Conservation (phyloP, 2,113 vertebrate genomes). For the Halichoerus grypus region DNA sequence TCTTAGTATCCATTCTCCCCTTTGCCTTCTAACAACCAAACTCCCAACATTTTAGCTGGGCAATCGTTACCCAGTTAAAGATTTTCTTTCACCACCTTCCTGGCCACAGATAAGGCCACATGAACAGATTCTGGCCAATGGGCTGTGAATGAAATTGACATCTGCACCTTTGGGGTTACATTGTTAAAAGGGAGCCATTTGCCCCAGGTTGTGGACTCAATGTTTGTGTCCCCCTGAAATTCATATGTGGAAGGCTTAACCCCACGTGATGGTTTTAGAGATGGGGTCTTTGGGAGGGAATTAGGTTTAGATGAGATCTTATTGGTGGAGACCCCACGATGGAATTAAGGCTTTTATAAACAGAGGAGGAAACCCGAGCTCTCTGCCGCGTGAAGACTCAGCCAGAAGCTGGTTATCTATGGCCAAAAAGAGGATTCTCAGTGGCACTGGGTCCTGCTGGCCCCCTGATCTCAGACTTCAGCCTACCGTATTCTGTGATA, state of each 20-base stretch:
- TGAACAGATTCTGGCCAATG: neutral
- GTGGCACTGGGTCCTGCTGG: neutral
- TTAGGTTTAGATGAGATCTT: neutral
- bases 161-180: neutral
- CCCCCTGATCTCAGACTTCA: neutral
- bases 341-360: neutral
- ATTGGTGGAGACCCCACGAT: too few relatives aligned
- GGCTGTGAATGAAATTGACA: neutral
- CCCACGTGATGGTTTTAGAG: neutral
- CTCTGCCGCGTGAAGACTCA: neutral
- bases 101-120: neutral
- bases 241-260: neutral
- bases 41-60: neutral
- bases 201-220: neutral
- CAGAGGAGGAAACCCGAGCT: neutral
- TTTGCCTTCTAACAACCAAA: neutral
- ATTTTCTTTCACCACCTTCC: neutral
- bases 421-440: neutral
- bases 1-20: neutral
- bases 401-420: neutral
- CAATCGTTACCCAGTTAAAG: neutral
- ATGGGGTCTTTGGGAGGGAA: neutral
- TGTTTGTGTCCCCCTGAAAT: neutral
- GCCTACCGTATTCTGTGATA: rapidly evolving
- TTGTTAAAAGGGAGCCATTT: neutral